Conservation (phyloP, 2,113 vertebrate genomes). For the Chionodraco myersi region DNA sequence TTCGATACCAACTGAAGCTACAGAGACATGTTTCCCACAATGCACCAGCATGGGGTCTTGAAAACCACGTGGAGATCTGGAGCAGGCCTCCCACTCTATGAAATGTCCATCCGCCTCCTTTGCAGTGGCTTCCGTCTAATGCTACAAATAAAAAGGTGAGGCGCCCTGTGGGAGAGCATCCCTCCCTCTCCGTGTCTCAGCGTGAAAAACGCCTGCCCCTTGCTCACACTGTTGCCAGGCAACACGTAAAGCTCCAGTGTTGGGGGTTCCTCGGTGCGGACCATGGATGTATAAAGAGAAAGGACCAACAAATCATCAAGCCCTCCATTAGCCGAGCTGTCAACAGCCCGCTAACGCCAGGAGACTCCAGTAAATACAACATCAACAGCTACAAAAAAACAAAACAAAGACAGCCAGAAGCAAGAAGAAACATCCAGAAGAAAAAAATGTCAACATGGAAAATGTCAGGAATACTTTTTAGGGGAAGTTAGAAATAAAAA, state of each 20-base stretch:
- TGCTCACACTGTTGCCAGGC: conserved; percentile 81
- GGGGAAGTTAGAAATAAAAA: conserved; percentile 26
- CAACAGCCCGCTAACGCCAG: conserved; percentile 66
- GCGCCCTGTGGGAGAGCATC: conserved; percentile 47
- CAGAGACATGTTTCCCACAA: conserved; percentile 24
- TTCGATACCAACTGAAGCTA: conserved; percentile 24
- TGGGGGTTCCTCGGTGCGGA: conserved; percentile 67
- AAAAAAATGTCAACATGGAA: neutral
- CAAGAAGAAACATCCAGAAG: conserved; percentile 20
- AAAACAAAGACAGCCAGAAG: conserved; percentile 26
- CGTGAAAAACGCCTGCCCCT: conserved; percentile 46
- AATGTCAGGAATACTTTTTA: conserved; percentile 9
- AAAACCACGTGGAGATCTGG: conserved; percentile 12
- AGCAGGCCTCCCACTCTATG: conserved; percentile 15
- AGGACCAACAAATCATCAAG: conserved; percentile 70
- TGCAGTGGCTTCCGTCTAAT: conserved; percentile 57
- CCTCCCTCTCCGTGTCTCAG: conserved; percentile 40
- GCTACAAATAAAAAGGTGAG: conserved; percentile 78
- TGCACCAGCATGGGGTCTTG: conserved; percentile 20
- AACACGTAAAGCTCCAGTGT: conserved; percentile 75
- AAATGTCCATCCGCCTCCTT: conserved; percentile 51
- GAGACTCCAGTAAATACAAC: conserved; percentile 61
- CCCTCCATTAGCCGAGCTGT: conserved; percentile 75
- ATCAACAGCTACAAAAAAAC: conserved; percentile 37
- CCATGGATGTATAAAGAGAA: too few relatives aligned